phyloP scores from a whole-genome alignment of 2,113 vertebrate genomes.

The Motacilla alba region DNA sequence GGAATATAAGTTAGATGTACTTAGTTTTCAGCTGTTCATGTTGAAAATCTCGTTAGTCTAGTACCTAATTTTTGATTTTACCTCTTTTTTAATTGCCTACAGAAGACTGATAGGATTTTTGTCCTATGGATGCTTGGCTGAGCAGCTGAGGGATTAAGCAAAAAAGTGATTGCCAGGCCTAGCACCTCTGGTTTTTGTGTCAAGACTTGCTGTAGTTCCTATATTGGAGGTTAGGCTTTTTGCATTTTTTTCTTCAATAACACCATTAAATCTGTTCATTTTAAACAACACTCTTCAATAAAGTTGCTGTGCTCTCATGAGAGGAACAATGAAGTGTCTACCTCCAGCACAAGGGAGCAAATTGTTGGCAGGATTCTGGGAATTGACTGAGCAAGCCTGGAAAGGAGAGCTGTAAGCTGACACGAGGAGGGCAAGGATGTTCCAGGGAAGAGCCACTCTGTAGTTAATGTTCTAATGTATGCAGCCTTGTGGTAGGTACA shows the following conservation, averaged over 20 bases:
- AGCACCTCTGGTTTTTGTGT: neutral
- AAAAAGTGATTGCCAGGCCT: neutral
- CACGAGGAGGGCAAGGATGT: neutral
- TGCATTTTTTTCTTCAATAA: neutral
- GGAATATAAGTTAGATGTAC: neutral
- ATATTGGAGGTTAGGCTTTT: neutral
- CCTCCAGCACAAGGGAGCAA: neutral
- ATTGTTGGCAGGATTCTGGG: neutral
- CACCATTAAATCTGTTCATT: neutral
- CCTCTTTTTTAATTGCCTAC: neutral
- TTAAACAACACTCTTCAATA: neutral
- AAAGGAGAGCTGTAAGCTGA: neutral
- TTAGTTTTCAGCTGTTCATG: neutral
- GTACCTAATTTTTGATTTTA: neutral
- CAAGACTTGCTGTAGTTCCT: neutral
- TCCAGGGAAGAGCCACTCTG: neutral
- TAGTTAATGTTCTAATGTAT: neutral
- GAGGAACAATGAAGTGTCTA: neutral
- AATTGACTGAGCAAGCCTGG: neutral
- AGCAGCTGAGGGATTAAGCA: neutral
- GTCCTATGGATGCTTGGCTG: neutral
- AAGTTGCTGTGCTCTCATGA: neutral
- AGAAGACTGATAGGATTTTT: neutral
- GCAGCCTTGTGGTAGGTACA: neutral
- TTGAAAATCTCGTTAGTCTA: neutral